Base-by-base conservation (phyloP, 2,797 vertebrate species). In the Lithobates pipiens region DNA sequence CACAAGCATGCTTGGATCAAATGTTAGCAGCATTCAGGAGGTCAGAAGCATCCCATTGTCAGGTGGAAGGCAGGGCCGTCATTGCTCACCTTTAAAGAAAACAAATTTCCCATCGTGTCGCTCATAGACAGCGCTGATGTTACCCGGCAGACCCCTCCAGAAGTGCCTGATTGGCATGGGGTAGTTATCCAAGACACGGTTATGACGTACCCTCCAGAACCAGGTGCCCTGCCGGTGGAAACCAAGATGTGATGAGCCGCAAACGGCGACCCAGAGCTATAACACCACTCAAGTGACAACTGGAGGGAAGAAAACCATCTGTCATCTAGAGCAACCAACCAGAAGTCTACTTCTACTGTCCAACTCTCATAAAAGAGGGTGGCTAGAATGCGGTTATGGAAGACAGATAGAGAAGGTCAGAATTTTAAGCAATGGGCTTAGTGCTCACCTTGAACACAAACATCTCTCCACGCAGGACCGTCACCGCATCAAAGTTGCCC, bases 151-250 rank as follows among this genome's bases (percentile, higher is more conserved):
- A 11, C 98, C 98, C 34, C 97, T 95, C 98, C 98, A 99, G 93
- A 99, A 99, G 90, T 99, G 97, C 3, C 97, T 93, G 0, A 99
- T 98, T 84, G 97, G 97, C 98, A 99, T 99, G 44, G 98, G 98
- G 88, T 99, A 99, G 89, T 98, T 98, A 92, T 99, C 98, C 89
- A 99, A 92, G 68, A 99, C 98, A 2, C 97, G 94, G 92, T 99
- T 99, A 87, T 96, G 95, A 69, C 98, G 95, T 2, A 99, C 98
- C 75, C 98, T 94, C 98, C 98, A 99, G 92, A 99, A 99, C 98
- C 98, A 99, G 32, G 94, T 95, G 46, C 97, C 98, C 98, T 99
- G 88, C 6, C 23, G 42, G 29, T 3, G 27, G n/a, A 36, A 82
- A 46, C 67, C 13, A 25, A 50, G 1, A 27, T 39, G 39, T 39